A percentile compares a stretch with the other conserved stretches of the same genome.
Conservation (phyloP, 2,113 vertebrate species). For the Hipposideros armiger region DNA sequence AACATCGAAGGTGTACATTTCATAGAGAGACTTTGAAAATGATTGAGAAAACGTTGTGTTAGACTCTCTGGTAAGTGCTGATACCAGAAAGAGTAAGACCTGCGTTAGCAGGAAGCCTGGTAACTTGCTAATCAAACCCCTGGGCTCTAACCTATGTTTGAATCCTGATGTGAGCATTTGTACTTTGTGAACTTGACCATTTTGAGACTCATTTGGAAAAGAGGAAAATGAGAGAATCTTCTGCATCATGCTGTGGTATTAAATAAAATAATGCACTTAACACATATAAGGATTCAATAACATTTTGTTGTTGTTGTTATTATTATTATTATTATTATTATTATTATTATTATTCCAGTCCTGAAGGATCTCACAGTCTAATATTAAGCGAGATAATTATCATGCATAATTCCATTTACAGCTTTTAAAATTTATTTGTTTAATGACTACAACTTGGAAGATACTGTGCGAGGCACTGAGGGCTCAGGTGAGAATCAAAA, state of each 20-base stretch:
- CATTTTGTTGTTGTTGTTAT: not conserved
- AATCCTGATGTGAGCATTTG: not conserved
- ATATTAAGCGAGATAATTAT: not conserved
- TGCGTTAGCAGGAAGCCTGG: not conserved
- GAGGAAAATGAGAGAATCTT: not conserved
- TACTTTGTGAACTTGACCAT: not conserved
- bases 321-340: not conserved
- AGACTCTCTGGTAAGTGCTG: not conserved
- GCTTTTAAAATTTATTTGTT: not conserved
- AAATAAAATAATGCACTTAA: slow-evolving; percentile 35
- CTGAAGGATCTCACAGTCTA: not conserved
- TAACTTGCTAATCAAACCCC: not conserved
- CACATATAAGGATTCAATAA: not conserved
- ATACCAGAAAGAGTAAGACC: not conserved
- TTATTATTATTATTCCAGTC: not conserved
- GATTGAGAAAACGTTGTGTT: not conserved
- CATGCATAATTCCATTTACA: not conserved
- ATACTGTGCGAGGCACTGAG: not conserved
- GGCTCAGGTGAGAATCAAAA: not conserved
- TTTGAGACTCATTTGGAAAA: not conserved
- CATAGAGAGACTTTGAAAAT: not conserved
- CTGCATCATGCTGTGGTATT: not conserved
- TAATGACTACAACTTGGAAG: not conserved
- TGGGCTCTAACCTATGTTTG: not conserved
- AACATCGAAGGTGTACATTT: not conserved